Evolutionary conservation across 2,113 vertebrate genomes (phyloP).

Genomic region (Dendropsophus ebraccatus): DNA sequence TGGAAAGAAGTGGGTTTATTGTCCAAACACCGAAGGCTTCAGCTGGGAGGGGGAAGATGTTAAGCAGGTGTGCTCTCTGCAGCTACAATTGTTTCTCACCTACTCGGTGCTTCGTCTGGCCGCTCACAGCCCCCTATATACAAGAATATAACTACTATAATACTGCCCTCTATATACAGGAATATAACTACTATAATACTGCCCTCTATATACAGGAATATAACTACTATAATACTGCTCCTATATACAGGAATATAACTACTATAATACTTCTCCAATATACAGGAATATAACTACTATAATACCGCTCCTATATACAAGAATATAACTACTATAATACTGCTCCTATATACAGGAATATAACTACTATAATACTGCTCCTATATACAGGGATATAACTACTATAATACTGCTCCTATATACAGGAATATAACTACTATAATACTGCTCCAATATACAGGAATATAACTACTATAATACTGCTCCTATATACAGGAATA

Average conservation of each 20-base stretch:
- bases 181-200: no score
- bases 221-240: background rate
- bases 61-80: no score
- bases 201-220: background rate
- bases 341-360: background rate
- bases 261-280: background rate
- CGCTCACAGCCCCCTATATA: background rate
- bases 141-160: background rate
- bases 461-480: conserved; percentile 4
- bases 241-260: background rate
- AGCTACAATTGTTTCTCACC: no score
- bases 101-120: no score
- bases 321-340: conserved; percentile 8
- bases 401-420: background rate
- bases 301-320: background rate
- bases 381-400: background rate
- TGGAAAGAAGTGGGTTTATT: no score
- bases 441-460: background rate
- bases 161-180: background rate
- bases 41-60: no score
- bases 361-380: background rate
- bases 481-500: background rate
- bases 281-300: background rate
- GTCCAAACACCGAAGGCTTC: no score
- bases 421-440: background rate